Evolutionary conservation across 2,113 vertebrate species (phyloP).

Genomic region (Narcine bancroftii): DNA sequence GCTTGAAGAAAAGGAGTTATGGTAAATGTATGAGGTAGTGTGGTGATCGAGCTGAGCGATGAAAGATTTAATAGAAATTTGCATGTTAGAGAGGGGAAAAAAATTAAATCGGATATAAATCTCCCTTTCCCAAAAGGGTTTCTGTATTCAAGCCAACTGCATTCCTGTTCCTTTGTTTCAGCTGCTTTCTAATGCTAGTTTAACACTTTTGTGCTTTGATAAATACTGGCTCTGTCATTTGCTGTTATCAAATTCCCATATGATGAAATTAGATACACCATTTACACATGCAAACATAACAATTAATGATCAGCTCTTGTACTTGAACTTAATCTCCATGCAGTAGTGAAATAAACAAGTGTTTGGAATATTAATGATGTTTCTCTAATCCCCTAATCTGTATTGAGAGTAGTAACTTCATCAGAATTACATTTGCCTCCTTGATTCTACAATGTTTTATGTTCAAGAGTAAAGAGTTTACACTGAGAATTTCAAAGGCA

Average conservation of each 20-base stretch:
- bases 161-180: constrained; percentile 18
- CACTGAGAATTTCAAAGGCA: neutral
- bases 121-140: constrained; percentile 14
- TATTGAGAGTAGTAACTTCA: neutral
- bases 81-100: constrained; percentile 2
- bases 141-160: constrained; percentile 19
- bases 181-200: neutral
- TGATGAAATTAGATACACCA: constrained; percentile 35
- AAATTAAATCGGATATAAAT: neutral
- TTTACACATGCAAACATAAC: constrained; percentile 27
- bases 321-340: constrained; percentile 32
- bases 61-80: constrained; percentile 36
- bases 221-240: constrained; percentile 15
- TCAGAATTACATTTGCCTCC: constrained; percentile 29
- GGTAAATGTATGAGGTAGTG: constrained; percentile 19
- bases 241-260: constrained; percentile 37
- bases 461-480: constrained; percentile 3
- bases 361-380: constrained; percentile 37
- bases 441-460: constrained; percentile 23
- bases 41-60: neutral
- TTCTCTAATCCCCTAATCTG: constrained; percentile 26
- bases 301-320: constrained; percentile 25
- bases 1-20: neutral
- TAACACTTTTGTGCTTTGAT: neutral
- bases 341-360: constrained; percentile 31